Evolutionary conservation across 2,888 invertebrate species (phyloP).

Genomic region (Steinernema scapterisci): DNA sequence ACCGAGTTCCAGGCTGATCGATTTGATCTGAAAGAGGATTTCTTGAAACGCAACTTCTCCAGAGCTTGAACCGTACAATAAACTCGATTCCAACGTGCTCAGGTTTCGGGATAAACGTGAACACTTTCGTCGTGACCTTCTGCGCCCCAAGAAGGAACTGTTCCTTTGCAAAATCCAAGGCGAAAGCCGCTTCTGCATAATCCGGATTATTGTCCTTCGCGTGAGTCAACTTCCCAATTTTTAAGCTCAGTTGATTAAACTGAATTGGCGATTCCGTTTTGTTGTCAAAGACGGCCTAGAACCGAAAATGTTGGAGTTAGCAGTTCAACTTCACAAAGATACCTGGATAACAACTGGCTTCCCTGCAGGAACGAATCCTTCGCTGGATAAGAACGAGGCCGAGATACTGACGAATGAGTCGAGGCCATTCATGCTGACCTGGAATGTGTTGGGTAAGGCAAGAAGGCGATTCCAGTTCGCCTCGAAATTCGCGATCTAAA

Average conservation of each 20-base stretch:
- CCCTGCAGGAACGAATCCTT: neutral
- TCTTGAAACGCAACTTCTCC: too few relatives aligned
- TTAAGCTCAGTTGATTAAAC: neutral
- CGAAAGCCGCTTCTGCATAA: neutral
- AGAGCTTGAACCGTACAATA: neutral
- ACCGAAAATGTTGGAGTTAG: neutral
- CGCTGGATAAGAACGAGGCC: neutral
- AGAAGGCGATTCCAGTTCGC: slow-evolving; percentile 1
- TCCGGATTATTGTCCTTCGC: neutral
- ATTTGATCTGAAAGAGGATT: neutral
- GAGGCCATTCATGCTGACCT: neutral
- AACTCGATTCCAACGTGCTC: neutral
- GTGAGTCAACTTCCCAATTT: neutral
- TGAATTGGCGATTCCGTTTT: neutral
- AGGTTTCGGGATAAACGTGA: neutral
- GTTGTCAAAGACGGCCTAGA: neutral
- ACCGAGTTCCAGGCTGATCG: neutral
- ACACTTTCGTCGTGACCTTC: neutral
- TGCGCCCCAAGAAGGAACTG: neutral
- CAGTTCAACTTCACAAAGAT: neutral
- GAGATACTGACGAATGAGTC: neutral
- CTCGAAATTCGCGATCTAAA: neutral
- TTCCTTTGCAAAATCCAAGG: neutral
- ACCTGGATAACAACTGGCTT: neutral
- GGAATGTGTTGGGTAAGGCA: neutral